These are phyloP conservation scores for Naso thynnoides DNA, from an alignment of 2,797 vertebrate species.

Conservation along the genomic window DNA sequence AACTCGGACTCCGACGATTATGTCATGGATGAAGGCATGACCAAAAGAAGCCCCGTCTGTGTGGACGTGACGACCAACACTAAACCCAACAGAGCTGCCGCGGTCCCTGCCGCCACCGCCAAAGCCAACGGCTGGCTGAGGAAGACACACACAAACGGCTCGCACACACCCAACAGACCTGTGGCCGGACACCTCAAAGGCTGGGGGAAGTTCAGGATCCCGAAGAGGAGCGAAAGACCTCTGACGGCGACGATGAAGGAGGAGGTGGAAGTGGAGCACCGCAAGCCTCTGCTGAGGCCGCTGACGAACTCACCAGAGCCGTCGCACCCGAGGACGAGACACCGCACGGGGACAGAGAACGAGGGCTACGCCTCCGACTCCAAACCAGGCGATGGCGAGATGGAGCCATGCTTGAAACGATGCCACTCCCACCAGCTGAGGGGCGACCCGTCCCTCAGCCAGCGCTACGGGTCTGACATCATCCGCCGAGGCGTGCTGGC, in stretches of 20 bases:
- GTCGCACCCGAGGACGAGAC: constrained; percentile 81
- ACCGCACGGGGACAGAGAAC: constrained; percentile 85
- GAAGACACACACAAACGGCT: constrained; percentile 76
- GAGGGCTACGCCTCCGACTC: constrained; percentile 85
- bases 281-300: constrained; percentile 62
- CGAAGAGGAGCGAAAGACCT: constrained; percentile 90
- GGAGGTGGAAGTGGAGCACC: constrained; percentile 58
- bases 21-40: constrained; percentile 68
- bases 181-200: constrained; percentile 86
- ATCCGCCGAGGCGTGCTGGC: constrained; percentile 94
- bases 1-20: constrained; percentile 65
- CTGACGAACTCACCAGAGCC: constrained; percentile 73
- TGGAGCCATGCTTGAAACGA: constrained; percentile 86
- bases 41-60: constrained; percentile 40
- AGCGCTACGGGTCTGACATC: constrained; percentile 90
- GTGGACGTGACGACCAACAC: constrained; percentile 50
- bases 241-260: constrained; percentile 38
- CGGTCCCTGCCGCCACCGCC: constrained; percentile 73
- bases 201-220: constrained; percentile 98
- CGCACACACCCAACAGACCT: constrained; percentile 83
- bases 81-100: constrained; percentile 35
- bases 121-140: constrained; percentile 85
- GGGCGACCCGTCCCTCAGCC: constrained; percentile 84
- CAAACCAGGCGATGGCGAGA: constrained; percentile 86
- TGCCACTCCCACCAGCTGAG: constrained; percentile 88